Conservation (phyloP, 2,888 invertebrate species). For the Dryobotodes eremita region DNA sequence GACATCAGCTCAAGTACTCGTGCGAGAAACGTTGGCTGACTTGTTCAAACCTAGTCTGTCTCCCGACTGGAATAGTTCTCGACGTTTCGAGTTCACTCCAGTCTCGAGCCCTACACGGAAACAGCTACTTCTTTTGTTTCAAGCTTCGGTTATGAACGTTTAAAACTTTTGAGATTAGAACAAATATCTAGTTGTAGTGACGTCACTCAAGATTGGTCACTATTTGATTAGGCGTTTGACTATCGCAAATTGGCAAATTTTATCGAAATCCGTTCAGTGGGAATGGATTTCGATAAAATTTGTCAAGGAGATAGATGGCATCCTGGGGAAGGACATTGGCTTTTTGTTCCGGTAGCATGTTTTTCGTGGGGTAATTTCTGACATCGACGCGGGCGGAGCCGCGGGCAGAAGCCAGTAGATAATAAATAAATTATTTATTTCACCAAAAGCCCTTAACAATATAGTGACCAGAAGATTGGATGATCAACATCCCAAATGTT, state of each 20-base stretch:
- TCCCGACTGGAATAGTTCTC: slow-evolving; percentile 69
- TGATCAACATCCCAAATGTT: neutral
- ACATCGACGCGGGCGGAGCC: no score
- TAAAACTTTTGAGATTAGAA: slow-evolving; percentile 57
- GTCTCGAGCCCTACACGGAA: slow-evolving; percentile 59
- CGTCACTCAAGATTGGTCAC: neutral
- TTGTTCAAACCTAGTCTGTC: slow-evolving; percentile 70
- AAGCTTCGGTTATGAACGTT: slow-evolving; percentile 66
- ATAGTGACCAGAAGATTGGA: neutral
- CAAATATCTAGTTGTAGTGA: slow-evolving; percentile 43
- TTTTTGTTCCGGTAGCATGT: no score
- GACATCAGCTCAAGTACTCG: slow-evolving; percentile 72
- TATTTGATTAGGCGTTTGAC: neutral
- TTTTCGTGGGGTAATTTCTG: no score
- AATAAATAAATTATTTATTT: no score
- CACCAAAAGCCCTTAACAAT: no score
- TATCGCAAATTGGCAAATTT: no score
- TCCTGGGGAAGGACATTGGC: no score
- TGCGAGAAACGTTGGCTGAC: slow-evolving; percentile 68
- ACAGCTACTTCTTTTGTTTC: slow-evolving; percentile 68
- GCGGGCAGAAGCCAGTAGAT: no score
- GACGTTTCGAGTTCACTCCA: slow-evolving; percentile 64
- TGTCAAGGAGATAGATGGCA: no score
- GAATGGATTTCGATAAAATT: no score
- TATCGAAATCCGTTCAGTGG: no score